Base-by-base conservation (phyloP, 2,888 invertebrate genomes). In the Tuta absoluta region DNA sequence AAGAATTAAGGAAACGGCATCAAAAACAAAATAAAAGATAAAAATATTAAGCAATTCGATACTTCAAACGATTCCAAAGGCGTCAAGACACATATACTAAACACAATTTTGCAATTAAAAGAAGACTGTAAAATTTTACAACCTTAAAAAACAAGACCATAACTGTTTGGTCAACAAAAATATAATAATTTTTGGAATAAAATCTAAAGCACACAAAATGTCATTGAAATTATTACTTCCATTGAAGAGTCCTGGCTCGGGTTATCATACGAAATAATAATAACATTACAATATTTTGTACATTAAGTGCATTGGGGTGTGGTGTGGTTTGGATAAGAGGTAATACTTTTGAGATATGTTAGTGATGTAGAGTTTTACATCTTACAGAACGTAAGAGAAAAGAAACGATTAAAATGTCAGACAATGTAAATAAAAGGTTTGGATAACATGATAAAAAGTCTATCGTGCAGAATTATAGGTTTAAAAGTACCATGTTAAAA, bases 251-350 rank as follows among this genome's bases (percentile, higher is more conserved):
- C 74, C 75, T 73, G 74, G 75, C 77, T 77, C 73, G 75, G 78
- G 85, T 87, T 89, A 87, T 89, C 87, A 84, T 78, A 79, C 77
- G 77, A 80, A 83, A 88, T 87, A 87, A 88, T 88, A 89, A 88
- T 87, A 89, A 87, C 87, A 89, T 89, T 89, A 88, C 84, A 89
- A 89, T 89, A 89, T 88, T 87, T 85, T 86, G 82, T 85, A 84
- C 86, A 88, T 88, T 89, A 87, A 88, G 87, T 87, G 83, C 84
- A 78, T 84, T 80, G 83, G 77, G 84, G 85, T 82, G 82, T 81
- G 80, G 76, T 82, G 82, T 81, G 80, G 76, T 76, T 77, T 73
- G 81, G 81, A 84, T 86, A 86, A 86, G 82, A 80, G 80, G 81
- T 84, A 84, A 81, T 82, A 77, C 76, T 72, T 77, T 74, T 72